Conservation (phyloP, 2,888 invertebrate genomes). For the Drosophila limbata region DNA sequence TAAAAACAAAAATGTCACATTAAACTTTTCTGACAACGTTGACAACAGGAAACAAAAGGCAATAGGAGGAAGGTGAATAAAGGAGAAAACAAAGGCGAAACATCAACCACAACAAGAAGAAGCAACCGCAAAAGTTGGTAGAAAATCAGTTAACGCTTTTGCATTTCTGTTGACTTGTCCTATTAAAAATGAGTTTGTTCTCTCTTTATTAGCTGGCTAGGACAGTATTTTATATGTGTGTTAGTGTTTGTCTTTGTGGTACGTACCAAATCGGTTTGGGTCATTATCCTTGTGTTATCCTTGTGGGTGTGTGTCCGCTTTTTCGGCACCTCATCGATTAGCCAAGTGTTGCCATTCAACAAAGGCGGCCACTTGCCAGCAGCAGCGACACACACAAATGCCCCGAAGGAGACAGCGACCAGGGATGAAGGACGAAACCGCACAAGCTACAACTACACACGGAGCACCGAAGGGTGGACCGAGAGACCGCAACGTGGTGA, state of each 20-base stretch:
- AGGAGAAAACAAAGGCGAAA: not conserved
- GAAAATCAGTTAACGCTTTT: conserved; percentile 55
- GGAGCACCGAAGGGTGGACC: conserved; percentile 9
- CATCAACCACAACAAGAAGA: conserved; percentile 5
- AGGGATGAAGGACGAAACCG: conserved; percentile 49
- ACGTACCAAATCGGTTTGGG: conserved; percentile 62
- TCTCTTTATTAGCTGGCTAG: conserved; percentile 42
- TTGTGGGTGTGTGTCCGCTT: conserved; percentile 48
- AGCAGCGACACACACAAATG: conserved; percentile 55
- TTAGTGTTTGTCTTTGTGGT: conserved; percentile 8
- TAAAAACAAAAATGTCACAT: conserved; percentile 60
- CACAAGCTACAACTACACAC: conserved; percentile 39
- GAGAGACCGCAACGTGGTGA: conserved; percentile 57
- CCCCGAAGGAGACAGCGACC: not conserved
- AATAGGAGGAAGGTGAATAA: not conserved
- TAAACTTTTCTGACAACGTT: conserved; percentile 59
- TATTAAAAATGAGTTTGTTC: conserved; percentile 44
- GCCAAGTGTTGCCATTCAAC: conserved; percentile 82
- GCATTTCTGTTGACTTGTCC: conserved; percentile 38
- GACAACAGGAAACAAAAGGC: conserved; percentile 32
- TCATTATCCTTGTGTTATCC: conserved; percentile 81
- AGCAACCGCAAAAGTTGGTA: conserved; percentile 38
- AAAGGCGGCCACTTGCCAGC: conserved; percentile 70
- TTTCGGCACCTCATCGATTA: conserved; percentile 81
- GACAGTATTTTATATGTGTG: conserved; percentile 14